Conservation (phyloP, 2,888 invertebrate species). For the Pterobdella sp. region DNA sequence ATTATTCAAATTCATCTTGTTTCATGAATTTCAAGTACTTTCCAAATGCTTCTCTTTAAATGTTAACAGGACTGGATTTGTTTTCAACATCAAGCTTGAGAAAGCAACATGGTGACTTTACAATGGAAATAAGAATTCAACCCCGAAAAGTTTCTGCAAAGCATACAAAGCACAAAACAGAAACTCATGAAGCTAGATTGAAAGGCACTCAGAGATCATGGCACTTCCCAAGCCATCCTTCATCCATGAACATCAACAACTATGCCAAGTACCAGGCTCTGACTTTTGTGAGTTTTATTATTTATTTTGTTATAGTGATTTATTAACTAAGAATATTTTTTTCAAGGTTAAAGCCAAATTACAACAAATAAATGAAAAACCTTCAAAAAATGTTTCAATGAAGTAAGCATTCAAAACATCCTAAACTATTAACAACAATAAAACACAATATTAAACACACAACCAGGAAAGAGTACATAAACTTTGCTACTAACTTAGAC, state of each 20-base stretch:
- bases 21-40: not conserved
- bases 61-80: conserved; percentile 69
- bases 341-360: too few species aligned
- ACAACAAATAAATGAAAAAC: too few species aligned
- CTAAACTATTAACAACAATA: conserved; percentile 8
- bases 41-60: not conserved
- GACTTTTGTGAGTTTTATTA: conserved; percentile 67
- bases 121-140: conserved; percentile 59
- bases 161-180: not conserved
- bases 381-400: not conserved
- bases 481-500: conserved; percentile 98
- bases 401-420: not conserved
- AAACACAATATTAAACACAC: conserved; percentile 43
- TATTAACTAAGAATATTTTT: too few species aligned
- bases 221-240: conserved; percentile 26
- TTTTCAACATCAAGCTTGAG: conserved; percentile 97
- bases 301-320: too few species aligned
- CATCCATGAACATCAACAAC: conserved; percentile 21
- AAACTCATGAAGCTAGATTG: not conserved
- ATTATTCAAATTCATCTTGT: not conserved
- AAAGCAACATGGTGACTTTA: conserved; percentile 67
- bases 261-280: conserved; percentile 96
- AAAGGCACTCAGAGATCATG: not conserved
- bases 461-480: conserved; percentile 47
- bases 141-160: conserved; percentile 55